Conservation (phyloP, 2,113 vertebrate species). For the Poeciliopsis prolifica region DNA sequence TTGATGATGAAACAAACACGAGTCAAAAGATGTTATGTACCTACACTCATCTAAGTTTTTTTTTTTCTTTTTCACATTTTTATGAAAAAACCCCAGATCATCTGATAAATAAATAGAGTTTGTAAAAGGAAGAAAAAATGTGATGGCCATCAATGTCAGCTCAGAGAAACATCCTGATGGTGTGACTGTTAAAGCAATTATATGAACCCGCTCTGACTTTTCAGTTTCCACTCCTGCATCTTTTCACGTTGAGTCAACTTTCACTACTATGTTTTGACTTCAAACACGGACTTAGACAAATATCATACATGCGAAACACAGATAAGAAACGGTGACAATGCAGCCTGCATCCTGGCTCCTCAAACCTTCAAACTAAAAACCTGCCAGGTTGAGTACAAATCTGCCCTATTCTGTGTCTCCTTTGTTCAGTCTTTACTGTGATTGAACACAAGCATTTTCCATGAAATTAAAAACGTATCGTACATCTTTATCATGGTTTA, state of each 20-base stretch:
- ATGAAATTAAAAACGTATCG: background rate
- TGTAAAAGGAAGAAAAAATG: background rate
- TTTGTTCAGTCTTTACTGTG: background rate
- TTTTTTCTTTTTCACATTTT: background rate
- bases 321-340: constrained; percentile 14
- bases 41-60: background rate
- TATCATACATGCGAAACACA: constrained; percentile 24
- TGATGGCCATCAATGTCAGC: background rate
- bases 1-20: background rate
- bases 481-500: background rate
- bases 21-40: background rate
- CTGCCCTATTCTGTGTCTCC: background rate
- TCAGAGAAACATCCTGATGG: background rate
- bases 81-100: background rate
- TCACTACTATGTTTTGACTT: constrained; percentile 53
- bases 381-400: background rate
- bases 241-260: constrained; percentile 67
- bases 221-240: constrained; percentile 36
- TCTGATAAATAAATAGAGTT: background rate
- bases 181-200: constrained; percentile 8
- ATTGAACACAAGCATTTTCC: too few relatives aligned
- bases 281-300: constrained; percentile 26
- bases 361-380: background rate
- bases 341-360: background rate
- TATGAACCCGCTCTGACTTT: constrained; percentile 7